Evolutionary conservation across 2,888 invertebrate species (phyloP), one percentile per base, ranked within the genome.

Genomic region (Didymodactylos carnosus): DNA sequence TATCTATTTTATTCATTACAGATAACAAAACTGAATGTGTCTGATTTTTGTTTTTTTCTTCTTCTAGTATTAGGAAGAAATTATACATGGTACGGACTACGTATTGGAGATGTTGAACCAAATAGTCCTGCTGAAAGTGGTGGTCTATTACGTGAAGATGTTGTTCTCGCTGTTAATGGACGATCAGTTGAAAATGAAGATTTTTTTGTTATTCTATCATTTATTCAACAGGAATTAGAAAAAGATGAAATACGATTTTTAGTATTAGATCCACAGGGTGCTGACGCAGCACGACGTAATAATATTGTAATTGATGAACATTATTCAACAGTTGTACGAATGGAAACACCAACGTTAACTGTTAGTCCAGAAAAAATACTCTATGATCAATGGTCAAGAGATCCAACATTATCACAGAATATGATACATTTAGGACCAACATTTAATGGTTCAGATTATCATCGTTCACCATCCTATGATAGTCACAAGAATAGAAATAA

Each of bases 71-170:
- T 62, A 62, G 62, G 35, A 14, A 29, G 62, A 8, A 62, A 62
- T 62, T 35, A 62, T 35, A 29, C 29, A 35, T 62, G 62, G 62
- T 35, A n/a, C 35, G 62, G 62, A n/a, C 35, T 62, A 35, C 62
- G 62, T n/a, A 62, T 62, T 35, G 62, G 62, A 11, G 62, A 62
- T 62, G 62, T 62, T 62, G 62, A 62, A 35, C 62, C 62, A 19
- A 62, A 62, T 62, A 62, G 62, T 62, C 62, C 62, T n/a, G 62
- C 62, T 62, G 62, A 62, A 62, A 62, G 62, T 62, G 62, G 62
- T 62, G 62, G 62, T 10, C 35, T 62, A 10, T 19, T 62, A 62
- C 35, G 62, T 35, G 62, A 62, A 35, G 62, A 62, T 62, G 62
- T 62, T 62, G 62, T 62, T 19, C 35, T 62, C n/a, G 35, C 62